Evolutionary conservation across 1,140 invertebrate genomes (phyloP).

Genomic region (Eumeta japonica): DNA sequence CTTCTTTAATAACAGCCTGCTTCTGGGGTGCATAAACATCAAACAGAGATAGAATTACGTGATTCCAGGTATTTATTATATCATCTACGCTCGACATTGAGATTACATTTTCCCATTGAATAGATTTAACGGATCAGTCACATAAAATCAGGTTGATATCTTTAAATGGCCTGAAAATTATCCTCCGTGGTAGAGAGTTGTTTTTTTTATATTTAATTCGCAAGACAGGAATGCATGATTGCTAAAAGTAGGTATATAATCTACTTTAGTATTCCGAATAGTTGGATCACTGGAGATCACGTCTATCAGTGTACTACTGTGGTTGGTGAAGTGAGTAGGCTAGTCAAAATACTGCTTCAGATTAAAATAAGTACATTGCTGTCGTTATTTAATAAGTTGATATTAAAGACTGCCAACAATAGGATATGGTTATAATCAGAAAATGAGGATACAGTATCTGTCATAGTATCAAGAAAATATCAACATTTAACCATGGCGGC

Average conservation of each 20-base stretch:
- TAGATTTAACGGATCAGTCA: too few species aligned
- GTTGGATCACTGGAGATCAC: neutral
- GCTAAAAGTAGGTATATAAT: constrained; percentile 5
- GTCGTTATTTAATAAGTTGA: constrained; percentile 2
- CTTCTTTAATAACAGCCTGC: too few species aligned
- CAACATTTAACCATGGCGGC: constrained; percentile 3
- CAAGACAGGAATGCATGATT: constrained; percentile 6
- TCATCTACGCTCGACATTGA: too few species aligned
- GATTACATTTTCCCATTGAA: too few species aligned
- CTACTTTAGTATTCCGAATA: neutral
- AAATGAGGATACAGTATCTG: neutral
- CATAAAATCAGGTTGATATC: too few species aligned
- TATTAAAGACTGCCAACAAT: constrained; percentile 10
- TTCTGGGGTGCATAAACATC: too few species aligned
- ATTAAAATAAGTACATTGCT: neutral
- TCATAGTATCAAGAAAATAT: constrained; percentile 6
- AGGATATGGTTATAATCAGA: neutral
- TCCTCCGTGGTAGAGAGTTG: too few species aligned
- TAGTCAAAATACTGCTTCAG: neutral
- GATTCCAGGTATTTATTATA: too few species aligned
- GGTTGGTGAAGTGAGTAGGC: constrained; percentile 6
- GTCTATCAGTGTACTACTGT: constrained; percentile 2
- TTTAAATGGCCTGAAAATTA: too few species aligned
- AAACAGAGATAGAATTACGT: too few species aligned
- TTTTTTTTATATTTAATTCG: constrained; percentile 8